phyloP scores from a whole-genome alignment of 2,888 invertebrate species.

The Leucophenga maculata region DNA sequence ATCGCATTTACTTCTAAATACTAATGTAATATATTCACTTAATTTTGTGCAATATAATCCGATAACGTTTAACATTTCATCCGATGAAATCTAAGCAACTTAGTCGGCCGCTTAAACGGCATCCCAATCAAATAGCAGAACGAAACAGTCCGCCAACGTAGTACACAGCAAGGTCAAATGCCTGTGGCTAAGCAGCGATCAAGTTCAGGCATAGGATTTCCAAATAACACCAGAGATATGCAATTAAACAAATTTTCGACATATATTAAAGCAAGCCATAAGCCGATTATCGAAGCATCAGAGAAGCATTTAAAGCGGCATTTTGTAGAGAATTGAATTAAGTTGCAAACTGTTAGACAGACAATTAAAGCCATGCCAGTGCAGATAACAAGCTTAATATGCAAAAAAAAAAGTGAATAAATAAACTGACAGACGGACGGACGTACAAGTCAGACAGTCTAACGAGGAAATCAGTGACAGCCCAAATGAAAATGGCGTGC shows the following conservation, averaged over 20 bases:
- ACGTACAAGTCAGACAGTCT: background rate
- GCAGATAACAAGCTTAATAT: conserved; percentile 27
- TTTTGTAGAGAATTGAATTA: too few relatives aligned
- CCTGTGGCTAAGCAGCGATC: background rate
- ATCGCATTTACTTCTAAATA: too few relatives aligned
- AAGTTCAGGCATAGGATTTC: background rate
- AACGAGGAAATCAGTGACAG: conserved; percentile 16
- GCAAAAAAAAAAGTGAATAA: background rate
- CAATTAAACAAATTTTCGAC: conserved; percentile 24
- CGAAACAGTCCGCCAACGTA: background rate
- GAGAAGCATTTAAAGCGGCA: conserved; percentile 1
- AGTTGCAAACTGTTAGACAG: conserved; percentile 11
- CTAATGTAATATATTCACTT: too few relatives aligned
- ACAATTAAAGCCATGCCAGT: conserved; percentile 24
- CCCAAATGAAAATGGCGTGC: conserved; percentile 1
- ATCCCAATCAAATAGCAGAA: too few relatives aligned
- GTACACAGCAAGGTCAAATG: background rate
- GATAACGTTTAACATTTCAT: too few relatives aligned
- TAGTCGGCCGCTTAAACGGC: too few relatives aligned
- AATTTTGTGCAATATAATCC: too few relatives aligned
- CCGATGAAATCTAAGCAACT: too few relatives aligned
- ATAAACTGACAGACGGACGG: too few relatives aligned
- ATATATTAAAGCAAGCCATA: conserved; percentile 8
- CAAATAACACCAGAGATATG: background rate
- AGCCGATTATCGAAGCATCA: conserved; percentile 20